phyloP scores from a whole-genome alignment of 1,140 invertebrate species.

The Cephus cinctus region DNA sequence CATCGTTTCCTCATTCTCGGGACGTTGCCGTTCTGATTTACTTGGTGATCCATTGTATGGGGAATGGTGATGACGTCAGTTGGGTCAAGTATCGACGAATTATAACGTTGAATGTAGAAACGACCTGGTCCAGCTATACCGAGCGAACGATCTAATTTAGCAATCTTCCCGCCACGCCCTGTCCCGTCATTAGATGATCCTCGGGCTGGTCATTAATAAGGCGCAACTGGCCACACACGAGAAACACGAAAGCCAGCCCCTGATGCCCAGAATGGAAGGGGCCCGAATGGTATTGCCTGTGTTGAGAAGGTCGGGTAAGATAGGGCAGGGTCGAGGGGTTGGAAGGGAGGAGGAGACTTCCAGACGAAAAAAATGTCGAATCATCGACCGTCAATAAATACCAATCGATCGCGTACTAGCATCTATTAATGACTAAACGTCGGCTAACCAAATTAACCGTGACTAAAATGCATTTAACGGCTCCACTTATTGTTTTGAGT shows the following conservation, averaged over 20 bases:
- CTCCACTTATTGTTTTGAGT: conserved; percentile 17
- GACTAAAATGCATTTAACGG: conserved; percentile 49
- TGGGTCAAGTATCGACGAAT: too few relatives aligned
- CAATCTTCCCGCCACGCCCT: conserved; percentile 53
- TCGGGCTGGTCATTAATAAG: conserved; percentile 48
- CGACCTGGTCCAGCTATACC: too few relatives aligned
- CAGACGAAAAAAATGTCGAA: conserved; percentile 46
- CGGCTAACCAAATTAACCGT: conserved; percentile 55
- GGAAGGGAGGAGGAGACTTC: background rate
- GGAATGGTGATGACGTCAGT: too few relatives aligned
- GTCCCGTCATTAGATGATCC: conserved; percentile 49
- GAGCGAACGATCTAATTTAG: conserved; percentile 51
- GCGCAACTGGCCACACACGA: conserved; percentile 45
- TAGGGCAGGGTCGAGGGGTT: background rate
- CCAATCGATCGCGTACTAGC: conserved; percentile 45
- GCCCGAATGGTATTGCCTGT: background rate
- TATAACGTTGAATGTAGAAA: too few relatives aligned
- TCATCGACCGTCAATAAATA: conserved; percentile 54
- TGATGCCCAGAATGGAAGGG: background rate
- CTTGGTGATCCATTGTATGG: too few relatives aligned
- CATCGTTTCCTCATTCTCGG: background rate
- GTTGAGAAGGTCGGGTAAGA: background rate
- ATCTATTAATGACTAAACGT: conserved; percentile 52
- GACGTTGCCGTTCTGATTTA: too few relatives aligned
- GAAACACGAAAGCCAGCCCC: background rate